Conservation (phyloP, 2,888 invertebrate genomes). For the Willowsia nigromaculata region DNA sequence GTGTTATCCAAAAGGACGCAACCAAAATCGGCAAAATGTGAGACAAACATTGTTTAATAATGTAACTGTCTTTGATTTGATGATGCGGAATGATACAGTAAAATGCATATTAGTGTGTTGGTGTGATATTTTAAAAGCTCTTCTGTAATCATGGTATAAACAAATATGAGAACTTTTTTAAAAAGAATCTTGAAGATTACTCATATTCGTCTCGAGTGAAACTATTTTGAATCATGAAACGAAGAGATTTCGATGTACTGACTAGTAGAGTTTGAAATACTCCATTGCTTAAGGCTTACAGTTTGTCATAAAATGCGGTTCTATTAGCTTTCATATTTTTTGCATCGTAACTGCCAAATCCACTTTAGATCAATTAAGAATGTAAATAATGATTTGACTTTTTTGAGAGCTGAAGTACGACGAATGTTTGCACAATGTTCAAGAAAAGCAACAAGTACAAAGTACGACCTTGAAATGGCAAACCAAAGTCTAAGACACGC, state of each 20-base stretch:
- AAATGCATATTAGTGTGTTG: too few species aligned
- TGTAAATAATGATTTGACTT: slow-evolving; percentile 61
- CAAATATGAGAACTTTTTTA: too few species aligned
- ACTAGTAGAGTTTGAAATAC: too few species aligned
- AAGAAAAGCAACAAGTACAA: background rate
- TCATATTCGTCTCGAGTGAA: too few species aligned
- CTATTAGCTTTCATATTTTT: background rate
- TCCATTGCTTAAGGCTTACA: too few species aligned
- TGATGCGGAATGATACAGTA: background rate
- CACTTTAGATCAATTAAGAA: slow-evolving; percentile 63
- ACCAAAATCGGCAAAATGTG: background rate
- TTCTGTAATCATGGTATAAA: too few species aligned
- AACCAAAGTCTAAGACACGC: too few species aligned
- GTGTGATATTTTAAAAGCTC: too few species aligned
- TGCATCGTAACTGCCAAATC: slow-evolving; percentile 21
- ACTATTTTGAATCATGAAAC: too few species aligned
- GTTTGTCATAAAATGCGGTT: too few species aligned
- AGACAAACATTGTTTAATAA: background rate
- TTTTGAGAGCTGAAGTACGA: background rate
- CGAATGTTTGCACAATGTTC: background rate
- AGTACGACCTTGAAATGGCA: background rate
- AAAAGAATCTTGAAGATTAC: too few species aligned
- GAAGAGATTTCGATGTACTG: too few species aligned
- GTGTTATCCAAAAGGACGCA: background rate
- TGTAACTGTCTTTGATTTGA: background rate